These are phyloP conservation scores for Goniozus legneri DNA, from an alignment of 1,140 invertebrate genomes.

Conservation along the genomic window DNA sequence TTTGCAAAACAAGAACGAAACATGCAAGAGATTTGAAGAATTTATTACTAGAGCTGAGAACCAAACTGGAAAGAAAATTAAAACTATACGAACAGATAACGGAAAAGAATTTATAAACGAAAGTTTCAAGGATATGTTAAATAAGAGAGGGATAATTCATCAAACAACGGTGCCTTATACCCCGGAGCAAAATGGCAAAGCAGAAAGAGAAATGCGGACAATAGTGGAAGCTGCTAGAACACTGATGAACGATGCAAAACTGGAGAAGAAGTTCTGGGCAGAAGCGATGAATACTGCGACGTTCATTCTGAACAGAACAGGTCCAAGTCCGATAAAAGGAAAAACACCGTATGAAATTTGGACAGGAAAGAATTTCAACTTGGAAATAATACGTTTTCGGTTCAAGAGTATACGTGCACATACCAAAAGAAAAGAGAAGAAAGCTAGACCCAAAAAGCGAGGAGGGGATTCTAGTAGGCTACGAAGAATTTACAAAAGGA, in stretches of 20 bases:
- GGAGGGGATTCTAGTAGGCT: slow-evolving; percentile 9
- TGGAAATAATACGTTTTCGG: slow-evolving; percentile 12
- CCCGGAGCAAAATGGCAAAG: slow-evolving; percentile 1
- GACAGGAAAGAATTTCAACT: not conserved
- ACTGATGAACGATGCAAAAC: not conserved
- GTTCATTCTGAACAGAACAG: not conserved
- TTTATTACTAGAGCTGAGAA: slow-evolving; percentile 1
- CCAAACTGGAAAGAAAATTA: slow-evolving; percentile 1
- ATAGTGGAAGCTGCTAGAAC: slow-evolving; percentile 1
- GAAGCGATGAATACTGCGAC: slow-evolving; percentile 6
- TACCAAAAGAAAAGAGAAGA: slow-evolving; percentile 12
- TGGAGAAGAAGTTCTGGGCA: slow-evolving; percentile 12
- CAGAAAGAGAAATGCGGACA: not conserved
- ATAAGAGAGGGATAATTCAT: not conserved
- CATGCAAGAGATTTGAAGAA: not conserved
- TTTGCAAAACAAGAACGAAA: slow-evolving; percentile 6
- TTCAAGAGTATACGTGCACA: slow-evolving; percentile 6
- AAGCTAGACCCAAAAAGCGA: slow-evolving; percentile 17
- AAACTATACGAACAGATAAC: not conserved
- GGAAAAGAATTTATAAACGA: not conserved
- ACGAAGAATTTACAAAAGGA: slow-evolving; percentile 7
- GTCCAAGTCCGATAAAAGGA: not conserved
- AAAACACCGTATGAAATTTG: slow-evolving; percentile 25
- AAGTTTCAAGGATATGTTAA: not conserved
- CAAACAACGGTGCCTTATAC: not conserved